These are phyloP conservation scores for Apolygus lucorum DNA, from an alignment of 1,140 invertebrate genomes.

Conservation along the genomic window DNA sequence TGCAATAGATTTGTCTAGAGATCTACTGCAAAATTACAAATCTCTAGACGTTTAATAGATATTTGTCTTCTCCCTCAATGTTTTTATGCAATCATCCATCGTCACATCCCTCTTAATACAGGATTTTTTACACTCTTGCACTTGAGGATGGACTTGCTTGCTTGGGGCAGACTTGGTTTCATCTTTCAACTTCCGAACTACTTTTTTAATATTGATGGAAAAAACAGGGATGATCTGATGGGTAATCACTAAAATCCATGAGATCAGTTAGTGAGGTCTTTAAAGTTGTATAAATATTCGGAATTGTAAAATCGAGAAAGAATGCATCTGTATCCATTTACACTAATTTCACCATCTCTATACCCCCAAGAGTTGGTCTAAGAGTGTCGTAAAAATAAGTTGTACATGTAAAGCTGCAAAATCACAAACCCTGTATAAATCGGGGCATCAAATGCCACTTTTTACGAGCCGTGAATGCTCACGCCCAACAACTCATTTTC, in stretches of 20 bases:
- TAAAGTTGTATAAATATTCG: neutral
- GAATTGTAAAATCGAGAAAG: neutral
- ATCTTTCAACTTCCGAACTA: neutral
- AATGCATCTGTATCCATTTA: neutral
- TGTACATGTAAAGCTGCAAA: neutral
- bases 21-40: neutral
- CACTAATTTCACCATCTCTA: neutral
- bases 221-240: neutral
- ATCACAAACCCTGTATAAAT: neutral
- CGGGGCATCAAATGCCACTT: neutral
- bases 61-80: neutral
- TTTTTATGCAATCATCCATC: neutral
- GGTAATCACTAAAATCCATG: neutral
- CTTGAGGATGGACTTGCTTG: neutral
- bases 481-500: neutral
- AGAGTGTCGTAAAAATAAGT: neutral
- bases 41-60: neutral
- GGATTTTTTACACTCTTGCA: neutral
- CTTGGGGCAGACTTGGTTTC: neutral
- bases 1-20: neutral
- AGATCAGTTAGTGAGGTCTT: neutral
- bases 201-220: neutral
- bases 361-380: neutral
- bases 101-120: neutral
- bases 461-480: neutral